These are phyloP conservation scores for Silurus lanzhouensis DNA, from an alignment of 2,797 vertebrate genomes.

Conservation along the genomic window DNA sequence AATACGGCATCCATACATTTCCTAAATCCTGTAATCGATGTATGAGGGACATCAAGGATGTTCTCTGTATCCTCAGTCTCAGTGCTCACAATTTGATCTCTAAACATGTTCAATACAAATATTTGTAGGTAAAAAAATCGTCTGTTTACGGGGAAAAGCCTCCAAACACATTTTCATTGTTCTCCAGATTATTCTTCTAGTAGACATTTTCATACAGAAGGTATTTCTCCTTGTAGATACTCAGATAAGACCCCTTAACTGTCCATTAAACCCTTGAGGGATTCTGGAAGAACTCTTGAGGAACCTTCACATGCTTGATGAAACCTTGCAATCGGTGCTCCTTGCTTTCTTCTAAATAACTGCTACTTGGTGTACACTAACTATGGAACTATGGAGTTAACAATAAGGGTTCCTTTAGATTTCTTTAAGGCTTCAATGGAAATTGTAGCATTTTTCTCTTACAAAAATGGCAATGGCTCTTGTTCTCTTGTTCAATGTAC, in stretches of 20 bases:
- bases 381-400: no score
- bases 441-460: no score
- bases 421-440: neutral
- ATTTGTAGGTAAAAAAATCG: no score
- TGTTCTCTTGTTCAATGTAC: no score
- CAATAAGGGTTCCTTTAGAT: no score
- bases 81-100: no score
- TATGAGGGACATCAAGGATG: no score
- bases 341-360: no score
- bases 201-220: neutral
- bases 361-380: no score
- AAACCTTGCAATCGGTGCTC: no score
- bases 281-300: neutral
- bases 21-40: neutral
- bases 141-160: neutral
- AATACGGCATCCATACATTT: neutral
- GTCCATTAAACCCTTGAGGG: neutral
- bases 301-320: no score
- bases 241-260: neutral
- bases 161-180: neutral
- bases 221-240: neutral
- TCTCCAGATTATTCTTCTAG: neutral
- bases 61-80: neutral
- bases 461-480: no score
- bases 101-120: neutral